Percentiles rank a stretch among this genome's conserved stretches.
phyloP scores from a whole-genome alignment of 2,797 vertebrate genomes.

The Pseudotriccus pelzelni region DNA sequence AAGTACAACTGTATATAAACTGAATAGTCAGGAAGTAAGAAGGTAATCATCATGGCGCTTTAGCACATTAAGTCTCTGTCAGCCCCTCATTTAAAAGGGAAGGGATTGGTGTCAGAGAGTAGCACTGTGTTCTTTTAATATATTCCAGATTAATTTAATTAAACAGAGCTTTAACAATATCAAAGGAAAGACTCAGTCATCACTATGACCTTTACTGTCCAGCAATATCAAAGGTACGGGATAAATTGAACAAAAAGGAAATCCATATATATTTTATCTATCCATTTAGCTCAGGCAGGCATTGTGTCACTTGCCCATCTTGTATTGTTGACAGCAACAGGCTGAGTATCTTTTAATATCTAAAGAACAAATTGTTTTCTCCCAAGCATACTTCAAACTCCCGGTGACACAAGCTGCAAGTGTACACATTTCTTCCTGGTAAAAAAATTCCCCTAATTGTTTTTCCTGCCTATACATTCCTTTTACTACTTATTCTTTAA shows the following conservation, averaged over 20 bases:
- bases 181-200: neutral
- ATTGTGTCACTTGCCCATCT: neutral
- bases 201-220: neutral
- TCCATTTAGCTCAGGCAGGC: neutral
- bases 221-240: neutral
- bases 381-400: neutral
- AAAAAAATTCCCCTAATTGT: neutral
- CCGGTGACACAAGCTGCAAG: neutral
- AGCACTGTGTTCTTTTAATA: neutral
- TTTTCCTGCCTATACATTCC: neutral
- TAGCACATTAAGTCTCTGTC: neutral
- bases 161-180: neutral
- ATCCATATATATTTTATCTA: neutral
- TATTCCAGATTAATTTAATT: neutral
- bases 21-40: neutral
- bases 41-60: neutral
- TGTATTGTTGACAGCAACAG: slow-evolving; percentile 14
- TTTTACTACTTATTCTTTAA: neutral
- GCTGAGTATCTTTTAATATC: slow-evolving; percentile 21
- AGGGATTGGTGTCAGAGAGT: neutral
- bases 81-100: neutral
- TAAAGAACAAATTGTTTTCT: slow-evolving; percentile 24
- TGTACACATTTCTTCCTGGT: neutral
- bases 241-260: neutral
- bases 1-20: neutral